Base-by-base conservation (phyloP, 2,888 invertebrate genomes). In the Nemapogon koenigi region DNA sequence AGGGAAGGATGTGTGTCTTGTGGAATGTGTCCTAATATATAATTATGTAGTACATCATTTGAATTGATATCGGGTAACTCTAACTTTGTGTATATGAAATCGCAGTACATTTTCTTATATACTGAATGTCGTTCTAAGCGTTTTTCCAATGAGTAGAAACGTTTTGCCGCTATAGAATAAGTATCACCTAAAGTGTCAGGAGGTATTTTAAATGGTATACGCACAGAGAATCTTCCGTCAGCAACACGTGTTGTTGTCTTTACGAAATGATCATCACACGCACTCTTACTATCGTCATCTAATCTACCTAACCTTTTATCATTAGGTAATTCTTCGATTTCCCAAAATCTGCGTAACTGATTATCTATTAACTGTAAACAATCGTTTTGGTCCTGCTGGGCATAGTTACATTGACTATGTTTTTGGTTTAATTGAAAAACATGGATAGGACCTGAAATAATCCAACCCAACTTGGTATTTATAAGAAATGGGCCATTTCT, bases 381-480 rank as follows among this genome's bases (percentile, higher is more conserved):
- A n/a, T n/a, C n/a, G n/a, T n/a, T n/a, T n/a, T n/a, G n/a, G n/a
- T n/a, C n/a, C n/a, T n/a, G n/a, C n/a, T n/a, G n/a, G 3, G 40
- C 27, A 13, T 39, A 40, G 37, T 46, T 45, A 26, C 45, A 47
- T 2, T 44, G 38, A 18, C 42, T 16, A 3, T 36, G 35, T 14
- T 30, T 28, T 8, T 6, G 31, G 41, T 28, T 14, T 13, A 31
- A 26, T 16, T 38, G 14, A 4, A 37, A 37, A 7, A 13, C 17
- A 14, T 19, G 14, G 8, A 44, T 11, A 7, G 47, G 39, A 11
- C 44, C 47, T 3, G 44, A 40, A 7, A 46, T 26, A 14, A 44
- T 35, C 47, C 48, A 48, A 7, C 48, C 48, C 10, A 46, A 40
- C 28, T 39, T 46, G 4, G 44, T 37, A 18, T 44, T 43, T 37